A percentile compares a stretch with the other conserved stretches of the same genome.
Conservation (phyloP, 2,113 vertebrate genomes). For the Hippocampus abdominalis region DNA sequence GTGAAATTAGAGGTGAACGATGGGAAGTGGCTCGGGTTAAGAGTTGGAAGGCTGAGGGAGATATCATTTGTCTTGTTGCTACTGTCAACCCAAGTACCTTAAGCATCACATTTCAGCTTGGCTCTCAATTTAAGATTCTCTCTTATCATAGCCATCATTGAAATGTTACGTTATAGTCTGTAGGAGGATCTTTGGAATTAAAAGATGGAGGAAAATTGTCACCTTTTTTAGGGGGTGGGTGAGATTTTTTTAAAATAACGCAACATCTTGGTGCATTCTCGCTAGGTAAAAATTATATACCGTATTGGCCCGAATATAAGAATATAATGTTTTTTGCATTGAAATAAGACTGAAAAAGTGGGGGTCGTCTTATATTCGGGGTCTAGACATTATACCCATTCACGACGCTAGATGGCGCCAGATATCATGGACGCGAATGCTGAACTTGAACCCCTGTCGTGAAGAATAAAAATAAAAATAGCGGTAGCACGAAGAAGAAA, state of each 20-base stretch:
- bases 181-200: background rate
- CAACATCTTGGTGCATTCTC: background rate
- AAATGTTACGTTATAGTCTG: background rate
- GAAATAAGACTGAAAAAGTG: too few species aligned
- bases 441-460: too few species aligned
- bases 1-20: slow-evolving; percentile 52
- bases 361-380: too few species aligned
- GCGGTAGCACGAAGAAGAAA: too few species aligned
- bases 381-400: too few species aligned
- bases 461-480: too few species aligned
- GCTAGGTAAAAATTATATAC: background rate
- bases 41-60: slow-evolving; percentile 33
- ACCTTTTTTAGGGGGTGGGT: too few species aligned
- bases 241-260: too few species aligned
- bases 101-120: background rate
- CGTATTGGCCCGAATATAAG: too few species aligned
- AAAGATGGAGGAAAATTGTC: background rate
- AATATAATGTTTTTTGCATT: too few species aligned
- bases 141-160: background rate
- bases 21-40: slow-evolving; percentile 33
- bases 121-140: background rate
- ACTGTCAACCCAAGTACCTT: background rate
- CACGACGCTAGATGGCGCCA: too few species aligned
- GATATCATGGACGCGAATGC: too few species aligned
- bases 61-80: slow-evolving; percentile 18